Conservation (phyloP, 2,888 invertebrate genomes). For the Cerceris rybyensis region DNA sequence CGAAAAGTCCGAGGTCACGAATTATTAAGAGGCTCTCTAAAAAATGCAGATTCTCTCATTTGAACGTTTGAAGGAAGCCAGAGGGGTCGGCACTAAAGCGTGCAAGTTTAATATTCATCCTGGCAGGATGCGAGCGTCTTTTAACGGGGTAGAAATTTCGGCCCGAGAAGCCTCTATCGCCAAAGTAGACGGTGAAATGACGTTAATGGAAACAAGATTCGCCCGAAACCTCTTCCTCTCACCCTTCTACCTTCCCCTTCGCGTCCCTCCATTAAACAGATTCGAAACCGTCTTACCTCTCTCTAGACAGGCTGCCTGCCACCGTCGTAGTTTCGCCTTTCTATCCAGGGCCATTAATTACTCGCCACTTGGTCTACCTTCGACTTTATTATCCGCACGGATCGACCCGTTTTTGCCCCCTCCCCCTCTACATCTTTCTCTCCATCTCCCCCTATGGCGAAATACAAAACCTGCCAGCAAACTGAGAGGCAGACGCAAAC, state of each 20-base stretch:
- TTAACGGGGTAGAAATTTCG: not conserved
- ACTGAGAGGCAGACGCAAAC: not conserved
- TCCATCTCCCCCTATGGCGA: no score
- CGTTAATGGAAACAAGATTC: constrained; percentile 37
- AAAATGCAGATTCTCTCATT: no score
- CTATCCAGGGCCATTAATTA: constrained; percentile 48
- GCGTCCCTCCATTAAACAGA: constrained; percentile 13
- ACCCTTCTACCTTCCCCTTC: not conserved
- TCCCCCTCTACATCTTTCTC: constrained; percentile 5
- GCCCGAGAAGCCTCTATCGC: not conserved
- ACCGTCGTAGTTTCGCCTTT: not conserved
- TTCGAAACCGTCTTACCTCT: constrained; percentile 11
- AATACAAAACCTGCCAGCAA: no score
- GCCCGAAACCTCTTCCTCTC: constrained; percentile 5
- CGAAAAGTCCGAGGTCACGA: no score
- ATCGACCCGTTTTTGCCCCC: constrained; percentile 17
- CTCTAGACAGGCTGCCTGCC: not conserved
- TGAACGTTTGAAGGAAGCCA: no score
- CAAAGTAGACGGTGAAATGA: constrained; percentile 4
- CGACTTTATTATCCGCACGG: constrained; percentile 37
- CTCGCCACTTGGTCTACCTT: constrained; percentile 21
- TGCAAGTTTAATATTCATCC: no score
- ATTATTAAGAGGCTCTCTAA: no score
- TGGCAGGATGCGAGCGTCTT: no score
- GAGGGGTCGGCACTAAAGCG: no score